These are phyloP conservation scores for Idaea dimidiata DNA, from an alignment of 2,888 invertebrate genomes.

Conservation along the genomic window DNA sequence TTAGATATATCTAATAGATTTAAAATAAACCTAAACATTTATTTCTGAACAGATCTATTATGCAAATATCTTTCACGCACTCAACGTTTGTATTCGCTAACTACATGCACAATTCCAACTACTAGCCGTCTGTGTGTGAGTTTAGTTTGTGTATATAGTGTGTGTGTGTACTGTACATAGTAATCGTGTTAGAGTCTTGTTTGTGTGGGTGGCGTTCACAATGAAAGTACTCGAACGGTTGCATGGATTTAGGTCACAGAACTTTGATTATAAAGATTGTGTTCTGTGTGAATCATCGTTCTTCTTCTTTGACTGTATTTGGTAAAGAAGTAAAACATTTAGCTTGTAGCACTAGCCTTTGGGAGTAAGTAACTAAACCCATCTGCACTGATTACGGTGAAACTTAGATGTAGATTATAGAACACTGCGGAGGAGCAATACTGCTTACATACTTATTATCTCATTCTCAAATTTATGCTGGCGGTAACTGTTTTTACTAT, in stretches of 20 bases:
- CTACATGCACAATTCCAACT: slow-evolving; percentile 32
- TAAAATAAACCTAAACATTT: slow-evolving; percentile 40
- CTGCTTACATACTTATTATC: no score
- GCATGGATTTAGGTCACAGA: slow-evolving; percentile 78
- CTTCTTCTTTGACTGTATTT: slow-evolving; percentile 49
- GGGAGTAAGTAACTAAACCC: no score
- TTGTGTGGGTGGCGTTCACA: slow-evolving; percentile 68
- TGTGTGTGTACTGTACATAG: slow-evolving; percentile 15
- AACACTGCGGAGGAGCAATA: no score
- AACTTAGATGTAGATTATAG: no score
- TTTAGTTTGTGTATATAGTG: slow-evolving; percentile 25
- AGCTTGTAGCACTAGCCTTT: no score
- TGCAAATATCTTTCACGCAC: slow-evolving; percentile 49
- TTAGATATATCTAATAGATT: slow-evolving; percentile 14
- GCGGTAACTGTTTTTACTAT: background rate
- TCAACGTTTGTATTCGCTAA: slow-evolving; percentile 40
- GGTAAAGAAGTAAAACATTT: no score
- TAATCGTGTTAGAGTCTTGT: slow-evolving; percentile 17
- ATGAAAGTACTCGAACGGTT: slow-evolving; percentile 77
- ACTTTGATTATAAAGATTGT: slow-evolving; percentile 79
- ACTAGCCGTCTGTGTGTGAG: slow-evolving; percentile 28
- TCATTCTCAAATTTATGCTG: no score
- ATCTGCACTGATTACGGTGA: no score
- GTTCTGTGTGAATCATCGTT: slow-evolving; percentile 74
- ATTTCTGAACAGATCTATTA: slow-evolving; percentile 39